phyloP scores from a whole-genome alignment of 1,140 invertebrate genomes.

The Hydropsyche tenuis region DNA sequence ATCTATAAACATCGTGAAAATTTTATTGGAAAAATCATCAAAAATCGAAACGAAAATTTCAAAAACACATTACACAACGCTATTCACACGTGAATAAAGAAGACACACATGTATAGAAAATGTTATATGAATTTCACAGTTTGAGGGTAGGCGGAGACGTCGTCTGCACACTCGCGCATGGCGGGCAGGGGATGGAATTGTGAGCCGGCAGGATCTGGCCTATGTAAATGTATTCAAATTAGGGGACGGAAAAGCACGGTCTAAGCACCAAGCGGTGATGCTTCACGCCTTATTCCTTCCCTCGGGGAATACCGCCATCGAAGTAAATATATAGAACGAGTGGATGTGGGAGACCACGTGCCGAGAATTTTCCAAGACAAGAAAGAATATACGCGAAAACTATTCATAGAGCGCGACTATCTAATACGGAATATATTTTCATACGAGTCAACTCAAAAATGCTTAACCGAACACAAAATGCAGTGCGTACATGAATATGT shows the following conservation, averaged over 20 bases:
- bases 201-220: constrained; percentile 41
- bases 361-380: too few relatives aligned
- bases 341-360: constrained; percentile 15
- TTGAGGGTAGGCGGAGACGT: neutral
- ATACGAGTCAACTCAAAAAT: neutral
- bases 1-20: too few relatives aligned
- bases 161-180: constrained; percentile 18
- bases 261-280: constrained; percentile 40
- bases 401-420: too few relatives aligned
- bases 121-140: neutral
- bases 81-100: neutral
- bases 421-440: too few relatives aligned
- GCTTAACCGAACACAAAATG: neutral
- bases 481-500: neutral
- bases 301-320: constrained; percentile 26
- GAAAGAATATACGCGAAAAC: too few relatives aligned
- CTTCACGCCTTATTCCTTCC: constrained; percentile 39
- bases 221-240: constrained; percentile 46
- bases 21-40: too few relatives aligned
- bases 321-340: constrained; percentile 25
- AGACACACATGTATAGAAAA: neutral
- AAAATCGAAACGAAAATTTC: too few relatives aligned
- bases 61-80: too few relatives aligned
- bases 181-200: constrained; percentile 25
- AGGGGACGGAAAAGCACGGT: constrained; percentile 32